Conservation (phyloP, 2,797 vertebrate species). For the Pipistrellus kuhlii region DNA sequence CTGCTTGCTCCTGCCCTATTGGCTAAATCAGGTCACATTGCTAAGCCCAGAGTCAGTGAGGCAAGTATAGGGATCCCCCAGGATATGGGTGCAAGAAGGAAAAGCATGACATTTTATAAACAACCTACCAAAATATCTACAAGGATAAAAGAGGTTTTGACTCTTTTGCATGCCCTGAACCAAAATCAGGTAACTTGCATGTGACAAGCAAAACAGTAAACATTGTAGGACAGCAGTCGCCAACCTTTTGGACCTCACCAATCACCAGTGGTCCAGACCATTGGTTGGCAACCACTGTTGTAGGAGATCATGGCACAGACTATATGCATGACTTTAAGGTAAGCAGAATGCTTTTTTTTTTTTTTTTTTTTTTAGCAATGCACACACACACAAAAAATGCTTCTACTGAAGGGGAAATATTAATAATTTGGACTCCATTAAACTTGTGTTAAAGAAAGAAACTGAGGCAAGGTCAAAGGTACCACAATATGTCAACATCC, state of each 20-base stretch:
- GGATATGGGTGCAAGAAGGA: neutral
- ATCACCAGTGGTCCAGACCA: no score
- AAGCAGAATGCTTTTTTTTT: neutral
- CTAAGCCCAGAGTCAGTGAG: neutral
- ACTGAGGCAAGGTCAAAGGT: neutral
- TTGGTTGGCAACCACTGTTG: rapidly evolving
- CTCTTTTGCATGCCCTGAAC: no score
- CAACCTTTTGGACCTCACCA: no score
- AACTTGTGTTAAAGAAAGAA: neutral
- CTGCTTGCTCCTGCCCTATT: neutral
- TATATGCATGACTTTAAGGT: neutral
- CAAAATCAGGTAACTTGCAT: neutral
- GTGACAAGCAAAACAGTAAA: neutral
- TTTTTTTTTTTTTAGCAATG: neutral
- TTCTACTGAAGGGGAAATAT: neutral
- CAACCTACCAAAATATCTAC: neutral
- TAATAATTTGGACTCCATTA: neutral
- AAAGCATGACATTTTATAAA: neutral
- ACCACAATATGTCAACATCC: neutral
- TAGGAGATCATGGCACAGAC: neutral
- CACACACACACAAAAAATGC: neutral
- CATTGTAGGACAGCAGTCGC: neutral
- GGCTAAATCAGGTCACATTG: neutral
- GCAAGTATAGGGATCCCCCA: no score
- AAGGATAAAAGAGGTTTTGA: neutral